These are phyloP conservation scores for Rhinichthys klamathensis DNA, from an alignment of 2,113 vertebrate species.

Conservation along the genomic window DNA sequence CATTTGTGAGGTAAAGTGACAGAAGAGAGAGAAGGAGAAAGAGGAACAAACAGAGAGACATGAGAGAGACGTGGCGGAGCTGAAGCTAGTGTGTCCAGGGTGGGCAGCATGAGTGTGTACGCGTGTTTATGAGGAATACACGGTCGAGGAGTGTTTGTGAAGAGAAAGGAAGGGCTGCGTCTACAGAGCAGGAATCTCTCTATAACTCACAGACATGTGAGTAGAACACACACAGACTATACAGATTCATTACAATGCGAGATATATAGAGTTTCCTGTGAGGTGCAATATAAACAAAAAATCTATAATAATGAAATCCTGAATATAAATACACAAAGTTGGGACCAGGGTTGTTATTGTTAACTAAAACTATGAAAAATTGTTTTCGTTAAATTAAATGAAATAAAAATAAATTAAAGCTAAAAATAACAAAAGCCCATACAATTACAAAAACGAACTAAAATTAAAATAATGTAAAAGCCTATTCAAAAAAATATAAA, in stretches of 20 bases:
- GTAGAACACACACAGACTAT: not conserved
- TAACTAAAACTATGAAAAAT: not conserved
- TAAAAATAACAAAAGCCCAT: not conserved
- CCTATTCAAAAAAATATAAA: not conserved
- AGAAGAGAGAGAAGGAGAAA: slow-evolving; percentile 19
- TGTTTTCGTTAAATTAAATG: not conserved
- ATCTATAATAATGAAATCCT: not conserved
- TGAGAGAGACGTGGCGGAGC: slow-evolving; percentile 23
- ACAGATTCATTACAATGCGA: not conserved
- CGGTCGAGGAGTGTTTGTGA: slow-evolving; percentile 13
- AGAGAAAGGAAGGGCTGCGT: slow-evolving; percentile 25
- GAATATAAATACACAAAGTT: not conserved
- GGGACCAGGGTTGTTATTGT: not conserved
- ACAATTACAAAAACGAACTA: not conserved
- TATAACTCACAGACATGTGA: not conserved
- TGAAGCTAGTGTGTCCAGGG: slow-evolving; percentile 20
- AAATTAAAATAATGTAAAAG: not conserved
- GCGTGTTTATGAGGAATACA: slow-evolving; percentile 34
- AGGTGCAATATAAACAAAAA: no score
- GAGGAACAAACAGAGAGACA: slow-evolving; percentile 34
- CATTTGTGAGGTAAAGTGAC: slow-evolving; percentile 1
- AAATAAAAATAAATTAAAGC: not conserved
- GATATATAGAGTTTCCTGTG: not conserved
- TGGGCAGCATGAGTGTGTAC: slow-evolving; percentile 24
- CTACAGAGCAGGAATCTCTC: not conserved